Conservation (phyloP, 2,888 invertebrate species). For the Choreutis nemorana region DNA sequence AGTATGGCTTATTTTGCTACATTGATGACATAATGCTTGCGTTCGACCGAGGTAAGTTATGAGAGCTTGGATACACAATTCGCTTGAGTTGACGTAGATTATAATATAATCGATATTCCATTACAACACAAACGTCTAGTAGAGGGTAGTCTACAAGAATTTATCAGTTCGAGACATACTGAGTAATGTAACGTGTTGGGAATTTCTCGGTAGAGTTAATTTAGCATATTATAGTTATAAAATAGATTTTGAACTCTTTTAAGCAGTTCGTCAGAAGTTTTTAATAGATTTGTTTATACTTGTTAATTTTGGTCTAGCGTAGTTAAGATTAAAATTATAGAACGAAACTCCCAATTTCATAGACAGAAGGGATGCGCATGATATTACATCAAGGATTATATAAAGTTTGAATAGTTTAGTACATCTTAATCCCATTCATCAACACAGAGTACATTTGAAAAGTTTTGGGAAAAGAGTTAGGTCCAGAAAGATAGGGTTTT, state of each 20-base stretch:
- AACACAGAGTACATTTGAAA: no score
- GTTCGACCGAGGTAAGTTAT: constrained; percentile 33
- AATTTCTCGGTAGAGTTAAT: constrained; percentile 3
- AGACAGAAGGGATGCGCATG: constrained; percentile 55
- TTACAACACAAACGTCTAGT: constrained; percentile 43
- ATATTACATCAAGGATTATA: no score
- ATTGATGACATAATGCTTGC: constrained; percentile 36
- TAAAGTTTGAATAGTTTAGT: no score
- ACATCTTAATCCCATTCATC: no score
- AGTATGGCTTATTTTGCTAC: constrained; percentile 58
- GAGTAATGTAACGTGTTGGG: not conserved
- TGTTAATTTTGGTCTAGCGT: constrained; percentile 35
- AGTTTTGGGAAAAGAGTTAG: constrained; percentile 1
- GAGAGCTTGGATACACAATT: not conserved
- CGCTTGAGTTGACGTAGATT: not conserved
- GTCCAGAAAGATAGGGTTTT: no score
- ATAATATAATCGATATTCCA: constrained; percentile 48
- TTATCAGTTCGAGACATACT: not conserved
- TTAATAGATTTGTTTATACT: constrained; percentile 32
- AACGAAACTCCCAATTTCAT: constrained; percentile 36
- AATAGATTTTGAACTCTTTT: constrained; percentile 28
- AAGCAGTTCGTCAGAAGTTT: constrained; percentile 11
- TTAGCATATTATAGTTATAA: constrained; percentile 23
- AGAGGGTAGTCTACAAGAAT: not conserved
- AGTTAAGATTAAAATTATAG: constrained; percentile 31